Base-by-base conservation (phyloP, 1,140 invertebrate genomes). In the Drosophila parabipectinata region DNA sequence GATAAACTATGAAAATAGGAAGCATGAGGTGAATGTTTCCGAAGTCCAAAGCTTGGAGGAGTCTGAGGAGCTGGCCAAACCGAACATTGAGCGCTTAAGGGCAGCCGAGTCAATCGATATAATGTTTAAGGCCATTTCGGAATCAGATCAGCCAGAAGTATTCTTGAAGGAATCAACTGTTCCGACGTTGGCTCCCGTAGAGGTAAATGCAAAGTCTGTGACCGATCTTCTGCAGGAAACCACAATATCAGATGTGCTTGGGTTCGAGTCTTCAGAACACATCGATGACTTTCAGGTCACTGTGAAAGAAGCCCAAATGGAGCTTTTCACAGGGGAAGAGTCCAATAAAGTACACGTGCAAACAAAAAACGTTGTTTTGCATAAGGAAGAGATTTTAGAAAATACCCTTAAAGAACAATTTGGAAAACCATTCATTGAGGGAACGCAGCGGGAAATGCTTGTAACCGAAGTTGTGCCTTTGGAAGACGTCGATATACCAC, bases 361-460 rank as follows among this genome's bases (percentile, higher is more conserved):
- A 34, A 7, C 10, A 3, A 52, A 69, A 53, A 64, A 83, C 1
- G 3, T 71, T 9, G 41, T 89, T 1, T 52, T 87, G 50, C 75
- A 77, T 30, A 88, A 79, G 14, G 83, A 87, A 63, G 58, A 76
- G 7, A 34, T 26, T 2, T 69, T 88, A 5, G 28, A 45, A 6
- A 26, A 39, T 3, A 30, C 18, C 7, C 28, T 63, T 26, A n/a
- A 12, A 8, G 10, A 52, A 15, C 39, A 14, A 6, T 72, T 90
- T 55, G 83, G 82, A 18, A 91, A 90, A 50, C 44, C 60, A 6
- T 85, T 88, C 39, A 75, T 82, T 56, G 83, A 83, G 32, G 79
- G 79, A 8, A 61, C 79, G 8, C 39, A 74, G 8, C 52, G 39
- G n/a, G 84, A 89, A 66, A 88, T 66, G 21, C 14, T 74, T 12